A percentile compares a stretch with the other conserved stretches of the same genome.
These are phyloP conservation scores for Anomalospiza imberbis DNA, from an alignment of 2,797 vertebrate species.

Conservation along the genomic window DNA sequence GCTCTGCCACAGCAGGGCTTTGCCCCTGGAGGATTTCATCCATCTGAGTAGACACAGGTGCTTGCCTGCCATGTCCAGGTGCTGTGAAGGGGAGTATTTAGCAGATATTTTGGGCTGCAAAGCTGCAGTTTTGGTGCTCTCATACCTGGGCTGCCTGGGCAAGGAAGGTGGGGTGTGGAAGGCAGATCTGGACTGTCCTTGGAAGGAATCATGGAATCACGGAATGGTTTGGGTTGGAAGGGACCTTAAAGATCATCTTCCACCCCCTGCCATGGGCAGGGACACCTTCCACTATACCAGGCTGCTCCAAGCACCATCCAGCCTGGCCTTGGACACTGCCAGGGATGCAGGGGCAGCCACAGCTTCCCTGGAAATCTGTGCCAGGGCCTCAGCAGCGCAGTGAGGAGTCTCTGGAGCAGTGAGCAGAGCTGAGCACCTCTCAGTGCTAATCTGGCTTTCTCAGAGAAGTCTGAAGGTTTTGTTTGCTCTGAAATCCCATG, in stretches of 20 bases:
- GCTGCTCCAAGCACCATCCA: rapidly evolving
- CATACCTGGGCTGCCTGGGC: neutral
- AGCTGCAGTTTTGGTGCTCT: neutral
- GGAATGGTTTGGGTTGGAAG: neutral
- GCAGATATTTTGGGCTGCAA: neutral
- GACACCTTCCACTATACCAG: neutral
- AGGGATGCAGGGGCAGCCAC: neutral
- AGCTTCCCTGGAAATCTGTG: neutral
- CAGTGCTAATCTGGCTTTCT: neutral
- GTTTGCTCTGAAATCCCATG: neutral
- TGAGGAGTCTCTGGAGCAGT: neutral
- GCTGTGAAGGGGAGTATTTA: neutral
- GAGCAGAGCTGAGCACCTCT: neutral
- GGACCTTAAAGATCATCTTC: neutral
- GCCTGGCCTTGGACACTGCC: neutral
- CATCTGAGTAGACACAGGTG: rapidly evolving
- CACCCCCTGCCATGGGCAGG: neutral
- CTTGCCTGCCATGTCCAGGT: neutral
- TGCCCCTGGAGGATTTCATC: neutral
- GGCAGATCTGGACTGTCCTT: neutral
- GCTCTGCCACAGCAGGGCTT: neutral
- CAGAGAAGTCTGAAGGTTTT: neutral
- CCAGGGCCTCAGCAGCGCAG: neutral
- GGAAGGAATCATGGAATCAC: neutral
- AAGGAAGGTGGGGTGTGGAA: rapidly evolving